Percentiles rank a stretch among this genome's conserved stretches.
These are phyloP conservation scores for Equus przewalskii DNA, from an alignment of 2,113 vertebrate species.

Conservation along the genomic window DNA sequence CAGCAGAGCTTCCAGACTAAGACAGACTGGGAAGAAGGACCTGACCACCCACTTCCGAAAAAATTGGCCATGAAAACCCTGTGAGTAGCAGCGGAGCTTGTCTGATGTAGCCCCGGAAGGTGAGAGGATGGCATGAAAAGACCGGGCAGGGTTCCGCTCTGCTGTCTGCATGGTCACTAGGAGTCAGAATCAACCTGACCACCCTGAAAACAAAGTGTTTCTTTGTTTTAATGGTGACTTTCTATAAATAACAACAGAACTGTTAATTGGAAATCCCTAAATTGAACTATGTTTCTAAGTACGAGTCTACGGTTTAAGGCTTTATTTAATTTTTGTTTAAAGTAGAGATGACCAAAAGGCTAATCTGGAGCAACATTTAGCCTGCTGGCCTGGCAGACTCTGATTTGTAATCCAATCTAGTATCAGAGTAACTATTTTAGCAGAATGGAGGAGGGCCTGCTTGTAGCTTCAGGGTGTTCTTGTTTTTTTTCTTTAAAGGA, in stretches of 20 bases:
- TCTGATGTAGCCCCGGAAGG: too few species aligned
- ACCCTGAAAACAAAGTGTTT: background rate
- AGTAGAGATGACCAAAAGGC: conserved; percentile 56
- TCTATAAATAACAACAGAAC: conserved; percentile 66
- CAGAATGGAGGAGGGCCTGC: background rate
- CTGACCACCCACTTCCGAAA: too few species aligned
- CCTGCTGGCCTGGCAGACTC: conserved; percentile 50
- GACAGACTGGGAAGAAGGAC: too few species aligned
- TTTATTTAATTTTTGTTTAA: conserved; percentile 74
- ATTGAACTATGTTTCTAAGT: conserved; percentile 4
- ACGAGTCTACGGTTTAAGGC: conserved; percentile 28
- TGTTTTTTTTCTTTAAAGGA: background rate
- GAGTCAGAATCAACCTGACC: too few species aligned
- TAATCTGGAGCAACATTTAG: conserved; percentile 64
- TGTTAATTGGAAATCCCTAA: conserved; percentile 61
- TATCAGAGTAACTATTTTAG: conserved; percentile 35
- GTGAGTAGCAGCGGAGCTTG: too few species aligned
- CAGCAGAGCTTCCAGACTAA: too few species aligned
- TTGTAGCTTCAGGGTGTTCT: background rate
- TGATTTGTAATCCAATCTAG: conserved; percentile 49
- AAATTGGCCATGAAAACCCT: too few species aligned
- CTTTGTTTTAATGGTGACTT: conserved; percentile 56
- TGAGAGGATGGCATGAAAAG: too few species aligned
- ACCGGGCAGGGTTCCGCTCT: too few species aligned
- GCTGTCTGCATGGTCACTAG: too few species aligned